Evolutionary conservation across 2,888 invertebrate species (phyloP).

Genomic region (Eledone cirrhosa): DNA sequence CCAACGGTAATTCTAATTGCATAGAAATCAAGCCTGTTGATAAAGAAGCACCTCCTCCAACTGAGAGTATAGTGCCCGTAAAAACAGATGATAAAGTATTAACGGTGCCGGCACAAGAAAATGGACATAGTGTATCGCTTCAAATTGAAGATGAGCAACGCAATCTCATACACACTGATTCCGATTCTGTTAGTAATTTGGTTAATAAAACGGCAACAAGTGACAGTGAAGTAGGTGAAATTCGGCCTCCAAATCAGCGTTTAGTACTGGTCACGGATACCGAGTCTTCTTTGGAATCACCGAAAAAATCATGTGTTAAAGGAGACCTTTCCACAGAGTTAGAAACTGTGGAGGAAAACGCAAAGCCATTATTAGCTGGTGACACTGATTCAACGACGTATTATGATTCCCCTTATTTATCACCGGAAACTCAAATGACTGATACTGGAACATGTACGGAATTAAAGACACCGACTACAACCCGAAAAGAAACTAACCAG

Average conservation of each 20-base stretch:
- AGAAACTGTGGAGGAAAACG: slow-evolving; percentile 15
- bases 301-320: neutral
- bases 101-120: neutral
- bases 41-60: slow-evolving; percentile 38
- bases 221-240: slow-evolving; percentile 28
- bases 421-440: slow-evolving; percentile 10
- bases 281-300: slow-evolving; percentile 37
- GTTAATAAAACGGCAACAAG: slow-evolving; percentile 26
- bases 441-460: slow-evolving; percentile 15
- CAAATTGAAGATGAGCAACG: slow-evolving; percentile 41
- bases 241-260: slow-evolving; percentile 30
- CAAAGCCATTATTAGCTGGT: neutral
- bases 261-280: slow-evolving; percentile 36
- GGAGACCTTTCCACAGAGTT: slow-evolving; percentile 16
- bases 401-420: slow-evolving; percentile 5
- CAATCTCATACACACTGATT: slow-evolving; percentile 45
- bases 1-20: neutral
- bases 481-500: neutral
- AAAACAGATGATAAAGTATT: neutral
- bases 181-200: slow-evolving; percentile 39
- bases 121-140: neutral
- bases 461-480: neutral
- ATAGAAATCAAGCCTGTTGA: slow-evolving; percentile 11
- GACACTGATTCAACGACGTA: slow-evolving; percentile 8
- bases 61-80: slow-evolving; percentile 38